These are phyloP conservation scores for Dynastes tityus DNA, from an alignment of 2,888 invertebrate species.

Conservation along the genomic window DNA sequence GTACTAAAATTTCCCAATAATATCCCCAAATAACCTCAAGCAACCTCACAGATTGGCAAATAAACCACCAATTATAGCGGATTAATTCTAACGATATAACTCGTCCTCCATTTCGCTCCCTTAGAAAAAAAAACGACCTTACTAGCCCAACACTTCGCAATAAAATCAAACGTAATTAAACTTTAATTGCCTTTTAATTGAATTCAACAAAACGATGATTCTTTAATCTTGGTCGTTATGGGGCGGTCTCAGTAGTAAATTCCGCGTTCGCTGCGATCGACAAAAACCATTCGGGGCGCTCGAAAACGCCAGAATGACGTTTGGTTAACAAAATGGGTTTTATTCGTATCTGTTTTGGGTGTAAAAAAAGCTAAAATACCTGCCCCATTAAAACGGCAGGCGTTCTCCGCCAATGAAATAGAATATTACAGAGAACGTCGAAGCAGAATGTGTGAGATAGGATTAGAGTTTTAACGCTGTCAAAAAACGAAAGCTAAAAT, in stretches of 20 bases:
- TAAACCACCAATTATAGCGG: neutral
- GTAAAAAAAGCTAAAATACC: no score
- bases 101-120: neutral
- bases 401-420: no score
- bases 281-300: neutral
- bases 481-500: no score
- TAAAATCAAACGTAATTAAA: conserved; percentile 48
- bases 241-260: neutral
- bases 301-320: no score
- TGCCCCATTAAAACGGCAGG: no score
- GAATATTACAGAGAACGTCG: no score
- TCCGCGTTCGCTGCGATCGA: neutral
- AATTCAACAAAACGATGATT: conserved; percentile 43
- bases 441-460: no score
- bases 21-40: neutral
- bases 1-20: no score
- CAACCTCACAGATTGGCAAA: neutral
- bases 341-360: no score
- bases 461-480: no score
- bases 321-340: no score
- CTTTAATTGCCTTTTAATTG: conserved; percentile 51
- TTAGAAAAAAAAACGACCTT: conserved; percentile 15
- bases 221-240: conserved; percentile 23
- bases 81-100: conserved; percentile 4
- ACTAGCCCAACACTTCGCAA: neutral